Percentiles rank a stretch among this genome's conserved stretches.
Conservation (phyloP, 2,888 invertebrate genomes). For the Chaitophorus viminalis region DNA sequence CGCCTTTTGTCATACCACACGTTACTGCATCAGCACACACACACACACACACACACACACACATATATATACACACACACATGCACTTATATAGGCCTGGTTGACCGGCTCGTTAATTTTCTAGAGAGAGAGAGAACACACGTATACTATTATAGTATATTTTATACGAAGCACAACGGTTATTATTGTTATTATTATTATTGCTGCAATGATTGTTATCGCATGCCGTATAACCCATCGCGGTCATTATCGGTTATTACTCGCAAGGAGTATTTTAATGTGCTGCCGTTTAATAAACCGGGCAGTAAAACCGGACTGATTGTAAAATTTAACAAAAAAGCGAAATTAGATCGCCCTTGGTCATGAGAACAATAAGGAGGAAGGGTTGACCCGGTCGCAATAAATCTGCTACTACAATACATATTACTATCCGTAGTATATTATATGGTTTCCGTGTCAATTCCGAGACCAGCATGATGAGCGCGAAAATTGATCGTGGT, state of each 20-base stretch:
- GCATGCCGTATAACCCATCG: constrained; percentile 15
- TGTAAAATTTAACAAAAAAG: constrained; percentile 49
- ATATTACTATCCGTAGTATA: background rate
- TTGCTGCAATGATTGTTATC: constrained; percentile 39
- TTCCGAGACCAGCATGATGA: constrained; percentile 38
- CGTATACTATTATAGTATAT: background rate
- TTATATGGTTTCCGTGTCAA: background rate
- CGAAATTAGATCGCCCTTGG: constrained; percentile 50
- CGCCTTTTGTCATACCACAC: constrained; percentile 11
- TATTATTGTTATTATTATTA: constrained; percentile 37
- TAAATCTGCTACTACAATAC: constrained; percentile 17
- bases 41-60: too few relatives aligned
- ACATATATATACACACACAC: background rate
- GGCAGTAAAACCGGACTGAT: constrained; percentile 57
- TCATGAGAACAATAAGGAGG: constrained; percentile 21
- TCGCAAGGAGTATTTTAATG: constrained; percentile 51
- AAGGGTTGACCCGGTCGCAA: constrained; percentile 30
- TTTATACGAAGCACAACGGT: constrained; percentile 10
- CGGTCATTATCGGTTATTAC: constrained; percentile 57
- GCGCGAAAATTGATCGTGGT: constrained; percentile 43
- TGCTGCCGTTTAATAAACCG: constrained; percentile 57
- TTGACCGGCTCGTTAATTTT: constrained; percentile 54
- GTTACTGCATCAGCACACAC: background rate
- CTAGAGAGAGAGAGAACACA: background rate
- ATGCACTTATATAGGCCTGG: constrained; percentile 6